Evolutionary conservation across 2,797 vertebrate genomes (phyloP), one percentile per base, ranked within the genome.

Genomic region (Paratrypauchen microcephalus): DNA sequence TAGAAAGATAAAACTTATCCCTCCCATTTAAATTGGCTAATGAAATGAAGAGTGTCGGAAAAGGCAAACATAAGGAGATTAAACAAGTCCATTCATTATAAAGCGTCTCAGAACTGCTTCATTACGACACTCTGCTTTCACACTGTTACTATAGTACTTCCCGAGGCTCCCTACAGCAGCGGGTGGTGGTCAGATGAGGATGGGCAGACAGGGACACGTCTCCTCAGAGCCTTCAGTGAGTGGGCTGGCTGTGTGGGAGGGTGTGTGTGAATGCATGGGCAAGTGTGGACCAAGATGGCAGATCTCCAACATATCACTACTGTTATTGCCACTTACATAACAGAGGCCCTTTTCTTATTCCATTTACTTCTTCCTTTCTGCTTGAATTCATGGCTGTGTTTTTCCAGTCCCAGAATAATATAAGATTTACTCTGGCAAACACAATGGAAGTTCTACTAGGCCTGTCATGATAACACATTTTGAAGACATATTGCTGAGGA

Each of bases 131-230:
- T 72, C 65, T 59, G 39, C 70, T 55, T 3, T 3, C 5, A 41
- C 32, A 30, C 67, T 82, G 74, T 69, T 64, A 77, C 70, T 58
- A n/a, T 11, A 57, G 50, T 3, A 24, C 48, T 71, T 72, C 66
- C 71, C 78, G 28, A 13, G 26, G 52, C 26, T 32, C n/a, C 65
- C 65, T 47, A 12, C 36, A 23, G 74, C 54, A 5, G 76, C 78
- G 79, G 73, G 76, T 72, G 78, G 71, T 8, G 52, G 81, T 85
- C 79, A 86, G 66, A 70, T 81, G 82, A 72, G 47, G 70, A 75
- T 26, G 71, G 77, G 79, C 80, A 79, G 77, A 81, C 80, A 39
- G 69, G 82, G 86, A 87, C 83, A 79, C 84, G 76, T 78, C 78
- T 86, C 74, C 82, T 77, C 71, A 56, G 79, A 75, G 83, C 76